Conservation (phyloP, 2,888 invertebrate genomes). For the Creontiades dilutus region DNA sequence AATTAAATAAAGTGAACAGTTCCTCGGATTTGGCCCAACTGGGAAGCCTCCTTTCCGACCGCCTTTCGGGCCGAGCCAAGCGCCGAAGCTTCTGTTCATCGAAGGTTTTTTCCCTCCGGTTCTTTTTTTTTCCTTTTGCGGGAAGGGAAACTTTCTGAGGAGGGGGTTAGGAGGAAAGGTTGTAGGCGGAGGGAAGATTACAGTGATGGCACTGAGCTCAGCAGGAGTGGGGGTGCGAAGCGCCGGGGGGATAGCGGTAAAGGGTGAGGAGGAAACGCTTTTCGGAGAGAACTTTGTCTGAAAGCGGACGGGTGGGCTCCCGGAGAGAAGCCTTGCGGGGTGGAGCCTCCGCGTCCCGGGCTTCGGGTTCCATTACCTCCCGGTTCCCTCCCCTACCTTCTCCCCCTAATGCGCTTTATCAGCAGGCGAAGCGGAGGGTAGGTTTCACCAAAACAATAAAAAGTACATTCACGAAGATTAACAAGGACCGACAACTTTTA, state of each 20-base stretch:
- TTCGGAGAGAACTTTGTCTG: slow-evolving; percentile 56
- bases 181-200: slow-evolving; percentile 73
- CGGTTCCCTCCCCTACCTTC: background rate
- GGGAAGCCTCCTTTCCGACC: too few species aligned
- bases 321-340: slow-evolving; percentile 29
- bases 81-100: slow-evolving; percentile 57
- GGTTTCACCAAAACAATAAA: slow-evolving; percentile 53
- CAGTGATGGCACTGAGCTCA: background rate
- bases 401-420: slow-evolving; percentile 44
- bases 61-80: background rate
- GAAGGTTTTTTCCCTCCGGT: slow-evolving; percentile 43
- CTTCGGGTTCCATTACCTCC: slow-evolving; percentile 56
- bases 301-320: background rate
- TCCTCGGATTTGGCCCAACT: slow-evolving; percentile 38
- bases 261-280: slow-evolving; percentile 33
- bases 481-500: slow-evolving; percentile 64
- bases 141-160: slow-evolving; percentile 42
- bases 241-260: background rate
- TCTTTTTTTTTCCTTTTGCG: background rate
- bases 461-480: slow-evolving; percentile 56
- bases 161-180: too few species aligned
- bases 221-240: background rate
- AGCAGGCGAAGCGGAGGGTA: background rate
- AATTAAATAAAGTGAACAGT: slow-evolving; percentile 59
- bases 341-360: background rate